Base-by-base conservation (phyloP, 1,140 invertebrate genomes). In the Adelges cooleyi region DNA sequence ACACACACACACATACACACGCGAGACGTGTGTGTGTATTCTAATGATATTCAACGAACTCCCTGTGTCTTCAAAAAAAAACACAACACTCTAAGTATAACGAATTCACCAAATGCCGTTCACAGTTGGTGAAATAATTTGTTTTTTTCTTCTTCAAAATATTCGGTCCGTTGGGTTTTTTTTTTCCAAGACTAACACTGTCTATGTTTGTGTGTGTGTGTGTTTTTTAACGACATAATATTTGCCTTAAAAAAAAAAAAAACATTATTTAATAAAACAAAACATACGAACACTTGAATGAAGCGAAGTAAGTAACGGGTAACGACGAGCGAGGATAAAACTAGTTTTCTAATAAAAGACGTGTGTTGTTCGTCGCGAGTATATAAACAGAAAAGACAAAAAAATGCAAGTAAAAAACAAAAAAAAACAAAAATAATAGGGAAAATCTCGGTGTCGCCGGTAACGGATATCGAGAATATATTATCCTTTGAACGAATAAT, bases 21-120 rank as follows among this genome's bases (percentile, higher is more conserved):
- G 25, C n/a, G n/a, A n/a, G n/a, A n/a, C n/a, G 13, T 40, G 23
- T 2, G 1, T 20, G 20, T 8, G 53, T 40, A 2, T 42, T 10
- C 13, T 62, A 62, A 62, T 62, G 56, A 62, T 53, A 62, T 62
- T 62, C 42, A 33, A 22, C 27, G 18, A 27, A 33, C n/a, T 25
- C 29, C 11, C 11, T 17, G 20, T 15, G 40, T 59, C 54, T 59
- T 59, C 3, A n/a, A n/a, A n/a, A n/a, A n/a, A n/a, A n/a, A n/a
- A n/a, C n/a, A n/a, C n/a, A n/a, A n/a, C n/a, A n/a, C n/a, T n/a
- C n/a, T n/a, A 46, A 38, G 25, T 25, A n/a, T 27, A 62, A 62
- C 56, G 56, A 62, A 62, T 62, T 48, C 42, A 48, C 56, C 56
- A 62, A 62, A 62, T 62, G 56, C 46, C 56, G 54, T 59, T 46